Base-by-base conservation (phyloP, 1,140 invertebrate species). In the Panonychus citri region DNA sequence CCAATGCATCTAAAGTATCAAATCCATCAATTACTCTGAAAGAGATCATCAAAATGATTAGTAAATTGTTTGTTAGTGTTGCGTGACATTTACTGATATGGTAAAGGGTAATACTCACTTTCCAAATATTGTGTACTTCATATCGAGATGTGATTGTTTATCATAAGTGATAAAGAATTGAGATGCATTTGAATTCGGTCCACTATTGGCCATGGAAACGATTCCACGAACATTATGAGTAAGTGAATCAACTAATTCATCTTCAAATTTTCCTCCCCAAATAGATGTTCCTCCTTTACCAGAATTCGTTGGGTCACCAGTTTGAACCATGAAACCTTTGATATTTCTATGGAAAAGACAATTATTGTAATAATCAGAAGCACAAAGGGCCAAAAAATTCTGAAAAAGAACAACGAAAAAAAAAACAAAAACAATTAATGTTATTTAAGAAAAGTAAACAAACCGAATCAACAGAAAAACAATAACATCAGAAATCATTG, bases 141-240 rank as follows among this genome's bases (percentile, higher is more conserved):
- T 72, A 71, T 97, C 93, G 42, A 97, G 74, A 73, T 91, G 86
- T n/a, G 87, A 82, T 64, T 97, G 90, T 59, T 88, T 80, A 5
- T 76, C 79, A 71, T 95, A 96, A 0, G 85, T 83, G 59, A 97
- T 83, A 66, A 96, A 98, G 71, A 97, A 98, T 69, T 98, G 93
- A 64, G 87, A 91, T n/a, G 80, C 83, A 76, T 97, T 98, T n/a
- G 86, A 86, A 67, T 97, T 93, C 15, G 89, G 87, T 21, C 91
- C 91, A 74, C 87, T 95, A 66, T 94, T 97, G n/a, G 93, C 93
- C 90, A 97, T 95, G 15, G 89, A 95, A 1, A 97, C 71, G 49
- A 85, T 81, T 3, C 93, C 93, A 66, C 89, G 75, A 8, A 76
- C 71, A 66, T 77, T 83, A 66, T 95, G 90, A 81, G 84, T 64